These are phyloP conservation scores for Prunella strophiata DNA, from an alignment of 2,797 vertebrate genomes.

Conservation along the genomic window DNA sequence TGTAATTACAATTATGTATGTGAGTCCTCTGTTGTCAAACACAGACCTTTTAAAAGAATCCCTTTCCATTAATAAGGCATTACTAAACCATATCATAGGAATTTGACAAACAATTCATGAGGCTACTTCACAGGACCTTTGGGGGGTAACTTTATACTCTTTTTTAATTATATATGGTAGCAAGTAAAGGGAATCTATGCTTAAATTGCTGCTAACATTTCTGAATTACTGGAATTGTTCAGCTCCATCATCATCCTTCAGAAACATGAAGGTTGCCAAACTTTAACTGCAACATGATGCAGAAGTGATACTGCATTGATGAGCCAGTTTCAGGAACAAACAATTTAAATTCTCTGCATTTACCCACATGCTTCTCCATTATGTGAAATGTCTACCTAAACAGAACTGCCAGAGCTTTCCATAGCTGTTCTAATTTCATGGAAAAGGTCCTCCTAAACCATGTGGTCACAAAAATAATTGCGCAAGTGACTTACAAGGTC, in stretches of 20 bases:
- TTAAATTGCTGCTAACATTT: neutral
- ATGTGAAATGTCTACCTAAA: neutral
- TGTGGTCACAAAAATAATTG: neutral
- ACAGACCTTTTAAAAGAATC: neutral
- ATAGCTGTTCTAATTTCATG: neutral
- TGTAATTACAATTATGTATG: neutral
- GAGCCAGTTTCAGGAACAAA: neutral
- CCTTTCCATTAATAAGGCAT: neutral
- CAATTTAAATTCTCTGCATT: neutral
- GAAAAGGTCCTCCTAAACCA: constrained; percentile 7
- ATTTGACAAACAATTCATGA: neutral
- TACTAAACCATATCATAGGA: neutral
- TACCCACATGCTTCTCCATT: neutral
- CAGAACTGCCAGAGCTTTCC: neutral
- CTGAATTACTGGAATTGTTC: neutral
- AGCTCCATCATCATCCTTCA: neutral
- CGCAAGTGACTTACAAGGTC: neutral
- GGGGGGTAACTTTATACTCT: neutral
- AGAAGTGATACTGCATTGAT: constrained; percentile 36
- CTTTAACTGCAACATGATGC: constrained; percentile 58
- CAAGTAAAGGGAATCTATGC: neutral
- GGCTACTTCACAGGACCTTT: neutral
- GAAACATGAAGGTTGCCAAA: constrained; percentile 20
- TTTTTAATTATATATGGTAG: neutral
- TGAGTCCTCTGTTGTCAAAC: neutral